Evolutionary conservation across 2,888 invertebrate genomes (phyloP).

Genomic region (Entomobrya multifasciata): DNA sequence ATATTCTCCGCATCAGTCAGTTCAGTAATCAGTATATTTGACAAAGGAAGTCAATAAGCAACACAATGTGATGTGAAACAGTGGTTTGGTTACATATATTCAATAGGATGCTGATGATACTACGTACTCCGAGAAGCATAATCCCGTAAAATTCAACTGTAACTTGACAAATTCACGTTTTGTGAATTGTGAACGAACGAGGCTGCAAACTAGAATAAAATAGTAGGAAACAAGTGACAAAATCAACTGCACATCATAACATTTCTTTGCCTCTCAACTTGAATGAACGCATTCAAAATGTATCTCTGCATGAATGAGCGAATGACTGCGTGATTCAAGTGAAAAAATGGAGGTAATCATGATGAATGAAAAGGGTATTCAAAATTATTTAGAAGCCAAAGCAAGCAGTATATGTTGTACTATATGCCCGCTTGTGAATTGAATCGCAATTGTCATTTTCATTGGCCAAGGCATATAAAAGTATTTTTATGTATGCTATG

Average conservation of each 20-base stretch:
- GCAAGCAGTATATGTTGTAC: neutral
- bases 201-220: constrained; percentile 4
- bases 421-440: constrained; percentile 36
- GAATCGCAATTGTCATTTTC: constrained; percentile 28
- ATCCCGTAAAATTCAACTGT: constrained; percentile 6
- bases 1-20: neutral
- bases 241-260: constrained; percentile 53
- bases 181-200: neutral
- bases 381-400: constrained; percentile 49
- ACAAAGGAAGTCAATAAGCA: no score
- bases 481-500: neutral
- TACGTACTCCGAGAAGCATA: neutral
- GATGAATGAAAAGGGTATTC: constrained; percentile 64
- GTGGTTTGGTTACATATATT: neutral
- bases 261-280: constrained; percentile 3
- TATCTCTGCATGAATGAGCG: constrained; percentile 57
- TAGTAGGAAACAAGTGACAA: constrained; percentile 58
- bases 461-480: neutral
- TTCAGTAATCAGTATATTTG: neutral
- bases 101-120: neutral
- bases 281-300: constrained; percentile 35
- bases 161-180: neutral
- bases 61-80: no score
- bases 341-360: constrained; percentile 69
- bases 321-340: constrained; percentile 56